phyloP scores from a whole-genome alignment of 2,797 vertebrate species.

The Euphonia xanthogaster region DNA sequence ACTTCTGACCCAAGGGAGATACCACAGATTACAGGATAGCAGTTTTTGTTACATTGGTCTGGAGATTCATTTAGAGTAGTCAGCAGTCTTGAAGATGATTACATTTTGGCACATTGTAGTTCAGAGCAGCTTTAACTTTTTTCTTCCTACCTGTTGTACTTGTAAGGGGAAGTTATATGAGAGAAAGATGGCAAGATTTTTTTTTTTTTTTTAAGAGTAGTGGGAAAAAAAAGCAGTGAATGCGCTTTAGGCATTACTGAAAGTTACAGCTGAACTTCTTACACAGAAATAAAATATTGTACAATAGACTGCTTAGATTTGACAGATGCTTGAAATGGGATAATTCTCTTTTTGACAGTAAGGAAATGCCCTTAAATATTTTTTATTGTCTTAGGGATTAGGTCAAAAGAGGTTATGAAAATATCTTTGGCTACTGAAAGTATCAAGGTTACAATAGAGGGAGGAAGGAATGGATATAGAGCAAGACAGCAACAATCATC shows the following conservation, averaged over 20 bases:
- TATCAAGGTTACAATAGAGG: neutral
- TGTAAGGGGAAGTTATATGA: neutral
- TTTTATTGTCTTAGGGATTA: neutral
- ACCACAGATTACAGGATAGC: neutral
- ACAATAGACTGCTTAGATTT: neutral
- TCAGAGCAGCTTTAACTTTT: neutral
- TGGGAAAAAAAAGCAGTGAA: neutral
- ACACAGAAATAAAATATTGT: neutral
- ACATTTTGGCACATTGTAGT: neutral
- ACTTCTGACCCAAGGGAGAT: neutral
- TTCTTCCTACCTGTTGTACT: neutral
- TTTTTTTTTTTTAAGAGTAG: neutral
- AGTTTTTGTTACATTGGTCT: neutral
- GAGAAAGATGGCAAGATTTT: neutral
- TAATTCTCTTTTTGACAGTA: neutral
- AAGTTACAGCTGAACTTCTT: neutral
- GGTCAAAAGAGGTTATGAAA: neutral
- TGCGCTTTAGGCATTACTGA: neutral
- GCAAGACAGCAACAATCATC: neutral
- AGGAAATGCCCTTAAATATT: neutral
- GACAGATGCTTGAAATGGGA: neutral
- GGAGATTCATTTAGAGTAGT: neutral
- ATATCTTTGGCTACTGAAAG: neutral
- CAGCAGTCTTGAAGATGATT: neutral
- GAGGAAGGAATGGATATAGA: neutral